Evolutionary conservation across 2,888 invertebrate genomes (phyloP), one percentile per base, ranked within the genome.

Genomic region (Aphrophora alni): DNA sequence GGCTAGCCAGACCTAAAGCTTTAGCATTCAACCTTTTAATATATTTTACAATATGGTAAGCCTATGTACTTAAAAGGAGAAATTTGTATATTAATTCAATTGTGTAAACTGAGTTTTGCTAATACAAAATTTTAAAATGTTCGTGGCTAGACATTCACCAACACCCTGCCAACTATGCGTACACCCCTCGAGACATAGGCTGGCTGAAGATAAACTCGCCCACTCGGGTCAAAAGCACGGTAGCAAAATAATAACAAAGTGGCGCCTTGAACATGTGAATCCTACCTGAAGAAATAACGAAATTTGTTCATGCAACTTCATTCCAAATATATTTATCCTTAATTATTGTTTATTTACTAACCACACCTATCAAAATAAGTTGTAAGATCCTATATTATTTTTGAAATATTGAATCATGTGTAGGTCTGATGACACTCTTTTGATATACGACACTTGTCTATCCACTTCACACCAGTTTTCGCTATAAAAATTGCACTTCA

Each of bases 181-280:
- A 87, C 88, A 87, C 89, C 89, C 89, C 89, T 87, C 84, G 84
- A 86, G 86, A 86, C 85, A 85, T 85, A 85, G 86, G 83, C 84
- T 84, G 84, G 77, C 82, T 82, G 83, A 83, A 86, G 89, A 89
- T 90, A 89, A 89, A 90, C 89, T 89, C 88, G 87, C 88, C 90
- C 89, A 88, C 87, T 87, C 88, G 90, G 90, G 89, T 91, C 91
- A 91, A 91, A 88, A 91, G 91, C 91, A 91, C 90, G 89, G 89
- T 90, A 90, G 90, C 92, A 92, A 92, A 92, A 92, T 92, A 92
- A 92, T 91, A 92, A 92, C 92, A 92, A 92, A 91, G 82, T 83
- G 83, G 82, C 83, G 82, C 82, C 82, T 75, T 75, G 81, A 83
- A 82, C 82, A 82, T 81, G 82, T 82, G 82, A 82, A 82, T 81